These are phyloP conservation scores for Nowickia ferox DNA, from an alignment of 2,888 invertebrate genomes.

Conservation along the genomic window DNA sequence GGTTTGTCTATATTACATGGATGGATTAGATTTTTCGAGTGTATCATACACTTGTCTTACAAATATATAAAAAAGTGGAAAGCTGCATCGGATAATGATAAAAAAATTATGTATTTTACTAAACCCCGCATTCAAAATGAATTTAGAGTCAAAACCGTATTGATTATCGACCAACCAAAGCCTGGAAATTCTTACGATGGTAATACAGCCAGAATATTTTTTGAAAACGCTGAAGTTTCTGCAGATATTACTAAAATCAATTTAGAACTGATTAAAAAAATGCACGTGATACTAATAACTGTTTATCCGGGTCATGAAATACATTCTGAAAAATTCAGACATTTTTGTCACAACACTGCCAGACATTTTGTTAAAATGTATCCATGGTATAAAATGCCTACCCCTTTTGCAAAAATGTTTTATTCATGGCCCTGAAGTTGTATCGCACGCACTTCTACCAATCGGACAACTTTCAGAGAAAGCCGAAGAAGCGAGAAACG, in stretches of 20 bases:
- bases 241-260: background rate
- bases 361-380: constrained; percentile 5
- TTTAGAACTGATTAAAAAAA: constrained; percentile 15
- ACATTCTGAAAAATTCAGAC: constrained; percentile 31
- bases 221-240: no score
- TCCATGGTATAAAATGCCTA: constrained; percentile 3
- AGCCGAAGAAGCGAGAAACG: background rate
- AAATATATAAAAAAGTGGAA: constrained; percentile 16
- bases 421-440: no score
- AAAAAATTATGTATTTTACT: constrained; percentile 14
- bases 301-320: constrained; percentile 36
- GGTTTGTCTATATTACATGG: background rate
- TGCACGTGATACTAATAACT: constrained; percentile 32
- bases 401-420: no score
- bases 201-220: no score
- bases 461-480: no score
- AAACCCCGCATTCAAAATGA: constrained; percentile 27
- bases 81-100: constrained; percentile 8
- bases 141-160: constrained; percentile 4
- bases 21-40: constrained; percentile 8
- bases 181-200: background rate
- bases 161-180: constrained; percentile 20
- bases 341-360: background rate
- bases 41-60: constrained; percentile 6
- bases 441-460: background rate